phyloP scores from a whole-genome alignment of 2,113 vertebrate species.

The Chlorodrepanis virens region DNA sequence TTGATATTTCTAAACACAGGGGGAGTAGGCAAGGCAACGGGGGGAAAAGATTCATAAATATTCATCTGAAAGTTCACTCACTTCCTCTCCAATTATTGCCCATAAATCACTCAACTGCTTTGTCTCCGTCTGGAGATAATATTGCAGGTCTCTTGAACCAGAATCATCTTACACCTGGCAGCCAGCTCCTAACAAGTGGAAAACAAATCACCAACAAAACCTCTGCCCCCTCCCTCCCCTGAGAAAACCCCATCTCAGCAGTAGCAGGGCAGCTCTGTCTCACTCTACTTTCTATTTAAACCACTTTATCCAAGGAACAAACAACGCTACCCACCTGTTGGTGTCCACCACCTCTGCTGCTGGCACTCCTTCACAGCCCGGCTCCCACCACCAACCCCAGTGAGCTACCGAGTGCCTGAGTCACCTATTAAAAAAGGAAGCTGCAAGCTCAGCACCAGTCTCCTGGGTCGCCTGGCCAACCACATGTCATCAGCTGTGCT shows the following conservation, averaged over 20 bases:
- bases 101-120: not conserved
- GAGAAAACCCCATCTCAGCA: not conserved
- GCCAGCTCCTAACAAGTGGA: not conserved
- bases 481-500: slow-evolving; percentile 66
- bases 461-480: slow-evolving; percentile 64
- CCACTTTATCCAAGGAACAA: not conserved
- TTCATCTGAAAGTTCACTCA: not conserved
- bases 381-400: slow-evolving; percentile 30
- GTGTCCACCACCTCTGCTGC: slow-evolving; percentile 26
- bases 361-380: slow-evolving; percentile 23
- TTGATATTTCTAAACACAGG: not conserved
- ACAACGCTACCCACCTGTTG: slow-evolving; percentile 59
- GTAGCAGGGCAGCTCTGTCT: not conserved
- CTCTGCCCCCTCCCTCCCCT: not conserved
- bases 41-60: not conserved
- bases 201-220: not conserved
- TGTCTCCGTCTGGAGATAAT: not conserved
- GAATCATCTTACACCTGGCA: not conserved
- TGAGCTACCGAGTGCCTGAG: slow-evolving; percentile 47
- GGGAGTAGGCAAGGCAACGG: not conserved
- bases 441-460: slow-evolving; percentile 80
- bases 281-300: not conserved
- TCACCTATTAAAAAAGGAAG: slow-evolving; percentile 67
- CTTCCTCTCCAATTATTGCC: not conserved
- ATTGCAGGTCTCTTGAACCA: not conserved